These are phyloP conservation scores for Phenacoccus solenopsis DNA, from an alignment of 1,140 invertebrate species.

Conservation along the genomic window DNA sequence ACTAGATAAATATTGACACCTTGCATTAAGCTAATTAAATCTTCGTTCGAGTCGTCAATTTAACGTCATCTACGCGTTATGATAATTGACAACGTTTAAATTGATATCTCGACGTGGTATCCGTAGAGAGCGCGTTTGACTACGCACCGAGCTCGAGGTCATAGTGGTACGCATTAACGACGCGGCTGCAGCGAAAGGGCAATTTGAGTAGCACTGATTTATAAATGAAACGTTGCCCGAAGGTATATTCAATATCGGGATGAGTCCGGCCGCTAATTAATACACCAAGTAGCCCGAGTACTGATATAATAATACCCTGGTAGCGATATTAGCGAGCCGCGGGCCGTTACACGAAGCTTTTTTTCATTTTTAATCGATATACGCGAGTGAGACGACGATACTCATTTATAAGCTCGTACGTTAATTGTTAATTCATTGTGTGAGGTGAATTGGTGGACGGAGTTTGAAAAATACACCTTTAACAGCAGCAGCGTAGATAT, in stretches of 20 bases:
- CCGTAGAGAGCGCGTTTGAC: no score
- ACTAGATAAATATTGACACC: no score
- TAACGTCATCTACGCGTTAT: no score
- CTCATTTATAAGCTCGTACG: neutral
- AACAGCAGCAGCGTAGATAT: no score
- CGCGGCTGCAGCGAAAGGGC: no score
- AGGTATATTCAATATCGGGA: neutral
- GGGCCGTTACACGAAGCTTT: neutral
- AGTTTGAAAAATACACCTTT: no score
- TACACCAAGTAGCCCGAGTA: constrained; percentile 14
- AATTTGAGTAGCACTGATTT: constrained; percentile 5
- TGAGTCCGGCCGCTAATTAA: constrained; percentile 10
- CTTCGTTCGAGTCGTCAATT: no score
- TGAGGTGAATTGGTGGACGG: neutral
- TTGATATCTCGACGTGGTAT: no score
- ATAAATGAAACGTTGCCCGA: neutral
- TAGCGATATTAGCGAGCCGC: constrained; percentile 6
- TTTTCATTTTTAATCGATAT: neutral
- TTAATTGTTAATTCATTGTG: constrained; percentile 8
- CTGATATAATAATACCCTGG: constrained; percentile 10
- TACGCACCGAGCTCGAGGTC: no score
- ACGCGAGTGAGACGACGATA: neutral
- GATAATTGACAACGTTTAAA: no score
- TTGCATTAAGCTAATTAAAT: no score
- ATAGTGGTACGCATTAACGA: no score